Conservation (phyloP, 2,888 invertebrate genomes). For the Lasioglossum vierecki region DNA sequence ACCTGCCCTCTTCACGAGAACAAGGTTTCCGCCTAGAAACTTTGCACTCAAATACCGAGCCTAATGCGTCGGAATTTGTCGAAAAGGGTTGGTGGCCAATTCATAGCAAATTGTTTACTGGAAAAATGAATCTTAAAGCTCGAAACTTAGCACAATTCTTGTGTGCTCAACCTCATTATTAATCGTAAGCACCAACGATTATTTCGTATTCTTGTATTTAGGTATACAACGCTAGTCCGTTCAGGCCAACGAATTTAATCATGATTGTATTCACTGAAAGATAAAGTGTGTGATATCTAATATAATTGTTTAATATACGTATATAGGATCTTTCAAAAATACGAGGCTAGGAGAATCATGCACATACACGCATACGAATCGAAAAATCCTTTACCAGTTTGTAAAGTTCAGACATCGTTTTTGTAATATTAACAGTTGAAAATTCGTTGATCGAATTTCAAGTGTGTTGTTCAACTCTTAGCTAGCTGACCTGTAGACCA, state of each 20-base stretch:
- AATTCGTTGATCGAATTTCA: neutral
- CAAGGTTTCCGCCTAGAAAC: neutral
- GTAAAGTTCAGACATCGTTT: neutral
- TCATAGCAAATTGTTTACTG: neutral
- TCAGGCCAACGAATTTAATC: conserved; percentile 71
- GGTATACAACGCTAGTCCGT: conserved; percentile 71
- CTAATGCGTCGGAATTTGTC: neutral
- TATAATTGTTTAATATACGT: neutral
- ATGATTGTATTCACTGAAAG: conserved; percentile 60
- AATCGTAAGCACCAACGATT: neutral
- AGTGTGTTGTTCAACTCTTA: neutral
- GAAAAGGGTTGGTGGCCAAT: neutral
- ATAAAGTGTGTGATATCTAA: conserved; percentile 63
- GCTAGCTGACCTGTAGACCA: neutral
- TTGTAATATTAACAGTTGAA: neutral
- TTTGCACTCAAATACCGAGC: neutral
- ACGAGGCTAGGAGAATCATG: neutral
- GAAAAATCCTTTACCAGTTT: neutral
- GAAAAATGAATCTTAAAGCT: neutral
- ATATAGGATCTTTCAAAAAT: neutral
- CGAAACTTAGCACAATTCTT: neutral
- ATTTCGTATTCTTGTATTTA: conserved; percentile 13
- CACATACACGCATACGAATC: neutral
- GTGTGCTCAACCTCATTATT: neutral
- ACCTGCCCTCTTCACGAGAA: neutral